These are phyloP conservation scores for Catharus bicknelli DNA, from an alignment of 2,113 vertebrate species.

Conservation along the genomic window DNA sequence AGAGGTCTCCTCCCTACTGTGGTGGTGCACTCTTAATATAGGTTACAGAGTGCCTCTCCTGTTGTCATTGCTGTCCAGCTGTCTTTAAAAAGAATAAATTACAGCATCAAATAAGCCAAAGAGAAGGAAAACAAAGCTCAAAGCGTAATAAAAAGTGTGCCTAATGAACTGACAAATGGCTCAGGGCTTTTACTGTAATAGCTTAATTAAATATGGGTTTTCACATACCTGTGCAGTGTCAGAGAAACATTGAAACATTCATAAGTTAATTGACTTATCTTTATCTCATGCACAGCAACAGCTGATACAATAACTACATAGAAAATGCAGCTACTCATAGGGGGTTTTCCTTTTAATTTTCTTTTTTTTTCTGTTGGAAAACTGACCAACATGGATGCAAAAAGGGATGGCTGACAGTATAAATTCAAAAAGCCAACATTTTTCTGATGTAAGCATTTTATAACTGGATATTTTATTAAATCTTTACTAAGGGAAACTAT, in stretches of 20 bases:
- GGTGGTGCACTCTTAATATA: background rate
- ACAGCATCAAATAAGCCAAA: background rate
- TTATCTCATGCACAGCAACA: background rate
- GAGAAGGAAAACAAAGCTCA: background rate
- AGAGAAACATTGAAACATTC: background rate
- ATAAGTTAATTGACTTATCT: background rate
- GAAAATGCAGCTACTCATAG: background rate
- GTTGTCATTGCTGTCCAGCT: background rate
- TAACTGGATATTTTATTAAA: background rate
- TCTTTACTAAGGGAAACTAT: background rate
- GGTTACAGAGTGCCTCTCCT: background rate
- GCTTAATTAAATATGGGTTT: background rate
- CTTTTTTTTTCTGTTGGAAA: background rate
- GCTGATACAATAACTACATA: background rate
- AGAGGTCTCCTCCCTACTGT: background rate
- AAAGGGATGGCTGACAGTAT: background rate
- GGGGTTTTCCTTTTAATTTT: rapidly evolving
- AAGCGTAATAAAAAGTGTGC: background rate
- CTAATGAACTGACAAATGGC: background rate
- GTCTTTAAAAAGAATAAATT: background rate
- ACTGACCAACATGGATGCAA: background rate
- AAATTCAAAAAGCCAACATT: background rate
- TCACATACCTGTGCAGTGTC: background rate
- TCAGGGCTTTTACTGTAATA: background rate
- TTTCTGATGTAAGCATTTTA: background rate